Conservation (phyloP, 2,888 invertebrate genomes). For the Acanthosoma haemorrhoidale region DNA sequence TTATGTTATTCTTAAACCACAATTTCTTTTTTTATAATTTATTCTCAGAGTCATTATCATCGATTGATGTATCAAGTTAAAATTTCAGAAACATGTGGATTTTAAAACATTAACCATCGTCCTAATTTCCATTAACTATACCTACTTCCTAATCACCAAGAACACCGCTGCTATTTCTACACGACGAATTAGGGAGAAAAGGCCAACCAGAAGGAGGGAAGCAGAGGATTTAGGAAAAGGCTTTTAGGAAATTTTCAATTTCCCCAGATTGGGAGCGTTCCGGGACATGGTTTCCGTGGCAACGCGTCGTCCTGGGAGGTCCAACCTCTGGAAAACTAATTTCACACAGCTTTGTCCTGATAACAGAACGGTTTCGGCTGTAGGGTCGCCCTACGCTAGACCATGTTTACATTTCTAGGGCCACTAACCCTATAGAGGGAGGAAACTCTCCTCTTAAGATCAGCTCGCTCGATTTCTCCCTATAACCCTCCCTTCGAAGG, state of each 20-base stretch:
- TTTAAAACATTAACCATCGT: too few species aligned
- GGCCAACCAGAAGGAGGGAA: background rate
- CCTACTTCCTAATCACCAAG: background rate
- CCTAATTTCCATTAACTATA: background rate
- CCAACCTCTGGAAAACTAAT: slow-evolving; percentile 3
- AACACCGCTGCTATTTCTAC: background rate
- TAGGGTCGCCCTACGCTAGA: background rate
- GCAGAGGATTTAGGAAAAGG: background rate
- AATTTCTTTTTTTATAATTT: too few species aligned
- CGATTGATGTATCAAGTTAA: too few species aligned
- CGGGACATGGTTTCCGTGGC: slow-evolving; percentile 1
- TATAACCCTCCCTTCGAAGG: too few species aligned
- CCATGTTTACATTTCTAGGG: slow-evolving; percentile 10
- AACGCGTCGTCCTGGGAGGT: background rate
- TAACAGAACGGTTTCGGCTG: background rate
- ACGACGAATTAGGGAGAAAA: background rate
- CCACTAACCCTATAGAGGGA: background rate
- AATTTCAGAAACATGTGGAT: too few species aligned
- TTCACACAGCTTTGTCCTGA: slow-evolving; percentile 5
- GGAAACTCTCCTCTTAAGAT: too few species aligned
- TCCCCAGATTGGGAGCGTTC: slow-evolving; percentile 15
- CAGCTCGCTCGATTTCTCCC: too few species aligned
- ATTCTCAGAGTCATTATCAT: too few species aligned
- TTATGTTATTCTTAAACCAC: too few species aligned
- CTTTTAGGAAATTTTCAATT: slow-evolving; percentile 20